Evolutionary conservation across 2,113 vertebrate species (phyloP).

Genomic region (Neotragus moschatus): DNA sequence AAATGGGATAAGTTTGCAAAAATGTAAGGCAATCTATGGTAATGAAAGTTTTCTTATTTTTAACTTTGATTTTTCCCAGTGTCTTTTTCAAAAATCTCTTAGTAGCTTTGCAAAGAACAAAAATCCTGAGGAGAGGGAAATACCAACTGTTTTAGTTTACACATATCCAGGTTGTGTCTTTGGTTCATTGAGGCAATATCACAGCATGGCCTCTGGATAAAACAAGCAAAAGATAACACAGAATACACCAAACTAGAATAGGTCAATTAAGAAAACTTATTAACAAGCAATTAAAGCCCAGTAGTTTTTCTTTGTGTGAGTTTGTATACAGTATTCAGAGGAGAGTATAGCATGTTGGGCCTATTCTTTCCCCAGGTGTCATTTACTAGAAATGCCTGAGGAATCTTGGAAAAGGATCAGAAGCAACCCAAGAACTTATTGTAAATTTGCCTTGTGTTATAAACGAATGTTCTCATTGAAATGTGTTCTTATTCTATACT

Average conservation of each 20-base stretch:
- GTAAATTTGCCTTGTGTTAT: background rate
- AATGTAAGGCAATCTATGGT: background rate
- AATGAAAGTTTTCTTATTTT: background rate
- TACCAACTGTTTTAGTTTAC: slow-evolving; percentile 42
- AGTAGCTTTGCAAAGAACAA: slow-evolving; percentile 24
- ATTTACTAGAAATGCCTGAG: slow-evolving; percentile 33
- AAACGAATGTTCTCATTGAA: background rate
- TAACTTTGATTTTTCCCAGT: slow-evolving; percentile 14
- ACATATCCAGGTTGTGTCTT: slow-evolving; percentile 16
- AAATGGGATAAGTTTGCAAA: background rate
- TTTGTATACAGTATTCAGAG: slow-evolving; percentile 35
- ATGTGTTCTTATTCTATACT: background rate
- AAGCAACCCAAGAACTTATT: slow-evolving; percentile 37
- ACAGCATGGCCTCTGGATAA: slow-evolving; percentile 44
- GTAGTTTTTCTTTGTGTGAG: slow-evolving; percentile 35
- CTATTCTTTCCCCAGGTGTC: slow-evolving; percentile 41
- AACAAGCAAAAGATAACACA: slow-evolving; percentile 66
- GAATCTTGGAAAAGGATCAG: slow-evolving; percentile 33
- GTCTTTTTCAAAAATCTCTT: background rate
- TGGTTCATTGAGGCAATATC: slow-evolving; percentile 66
- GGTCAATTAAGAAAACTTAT: slow-evolving; percentile 72
- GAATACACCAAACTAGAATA: slow-evolving; percentile 60
- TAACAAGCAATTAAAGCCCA: slow-evolving; percentile 66
- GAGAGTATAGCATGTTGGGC: background rate
- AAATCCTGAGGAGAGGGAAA: slow-evolving; percentile 33